Evolutionary conservation across 1,140 invertebrate genomes (phyloP), one percentile per base, ranked within the genome.

Genomic region (Zaprionus davidi): DNA sequence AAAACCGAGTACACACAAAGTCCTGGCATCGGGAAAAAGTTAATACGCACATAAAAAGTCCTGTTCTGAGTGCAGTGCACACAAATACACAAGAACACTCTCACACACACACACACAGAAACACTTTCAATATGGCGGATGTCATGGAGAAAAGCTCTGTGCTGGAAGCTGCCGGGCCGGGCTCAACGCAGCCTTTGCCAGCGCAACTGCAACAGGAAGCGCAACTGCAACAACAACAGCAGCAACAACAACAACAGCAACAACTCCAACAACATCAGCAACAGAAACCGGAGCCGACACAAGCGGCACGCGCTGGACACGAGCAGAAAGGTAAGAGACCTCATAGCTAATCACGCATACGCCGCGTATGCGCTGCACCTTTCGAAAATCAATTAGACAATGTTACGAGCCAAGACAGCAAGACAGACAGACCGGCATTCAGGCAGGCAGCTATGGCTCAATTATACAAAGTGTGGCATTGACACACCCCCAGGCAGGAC

Each of bases 61-160:
- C 83, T 85, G 77, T 84, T 44, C 63, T 72, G 76, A 90, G 81
- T 87, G 81, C 84, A 87, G 44, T 46, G 62, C 55, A 73, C 56
- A 63, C 17, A 68, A 63, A 71, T 28, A 76, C 49, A 70, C 34
- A 68, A 9, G 64, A 26, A 74, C 60, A 67, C 24, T 51, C 24
- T 62, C 60, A 62, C 38, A 79, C 53, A 76, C 58, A 71, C 11
- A 56, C 64, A 69, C 20, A 88, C 36, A 60, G 71, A 63, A 57
- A 72, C 87, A 76, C 74, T 87, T 90, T 81, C 82, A 91, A 91
- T 83, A 91, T 91, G 90, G 90, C 90, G 90, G 90, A 91, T 82
- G 82, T 91, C 69, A 82, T 91, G 90, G 90, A 91, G 90, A 91
- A 91, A 91, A 91, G 90, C 90, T 91, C 90, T 67, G 65, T 81